Conservation (phyloP, 2,113 vertebrate genomes). For the Oncorhynchus nerka region DNA sequence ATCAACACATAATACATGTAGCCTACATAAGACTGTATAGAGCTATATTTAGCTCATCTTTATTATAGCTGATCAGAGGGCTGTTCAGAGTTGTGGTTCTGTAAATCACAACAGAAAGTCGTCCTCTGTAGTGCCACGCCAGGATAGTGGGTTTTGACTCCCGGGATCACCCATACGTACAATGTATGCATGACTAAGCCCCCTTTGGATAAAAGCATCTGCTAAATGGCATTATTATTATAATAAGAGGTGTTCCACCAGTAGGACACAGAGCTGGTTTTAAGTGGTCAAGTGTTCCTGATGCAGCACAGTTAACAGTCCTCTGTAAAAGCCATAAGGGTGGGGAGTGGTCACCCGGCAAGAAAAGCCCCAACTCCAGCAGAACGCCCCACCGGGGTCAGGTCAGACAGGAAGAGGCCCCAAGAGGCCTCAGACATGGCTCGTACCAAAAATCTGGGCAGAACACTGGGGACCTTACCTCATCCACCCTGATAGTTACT, state of each 20-base stretch:
- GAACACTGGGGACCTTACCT: background rate
- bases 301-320: background rate
- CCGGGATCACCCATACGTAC: too few species aligned
- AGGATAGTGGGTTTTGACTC: too few species aligned
- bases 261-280: background rate
- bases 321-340: background rate
- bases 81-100: too few species aligned
- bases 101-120: too few species aligned
- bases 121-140: too few species aligned
- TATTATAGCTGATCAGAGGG: too few species aligned
- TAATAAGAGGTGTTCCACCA: background rate
- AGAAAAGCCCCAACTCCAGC: background rate
- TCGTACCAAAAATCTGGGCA: background rate
- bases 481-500: background rate
- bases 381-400: background rate
- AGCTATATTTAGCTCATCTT: too few species aligned
- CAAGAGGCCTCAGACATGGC: background rate
- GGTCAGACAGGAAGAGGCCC: background rate
- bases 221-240: too few species aligned
- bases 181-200: too few species aligned
- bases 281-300: background rate
- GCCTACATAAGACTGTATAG: too few species aligned
- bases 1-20: too few species aligned
- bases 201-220: too few species aligned
- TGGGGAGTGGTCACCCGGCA: background rate